A percentile compares a stretch with the other conserved stretches of the same genome.
Evolutionary conservation across 2,888 invertebrate genomes (phyloP).

Genomic region (Petrolisthes cinctipes): DNA sequence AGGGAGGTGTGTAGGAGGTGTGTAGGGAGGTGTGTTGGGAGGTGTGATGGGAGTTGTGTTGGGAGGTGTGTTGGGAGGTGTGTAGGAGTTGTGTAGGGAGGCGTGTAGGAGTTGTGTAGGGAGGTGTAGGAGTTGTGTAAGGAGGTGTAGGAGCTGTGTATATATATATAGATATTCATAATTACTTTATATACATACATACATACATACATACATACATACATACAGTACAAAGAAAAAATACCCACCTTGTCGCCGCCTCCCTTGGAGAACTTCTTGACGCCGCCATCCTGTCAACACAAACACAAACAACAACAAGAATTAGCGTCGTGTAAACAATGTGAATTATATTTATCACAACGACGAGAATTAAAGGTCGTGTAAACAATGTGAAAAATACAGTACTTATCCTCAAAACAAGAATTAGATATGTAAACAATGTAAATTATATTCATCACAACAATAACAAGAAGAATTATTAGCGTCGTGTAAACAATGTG

Average conservation of each 20-base stretch:
- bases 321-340: too few relatives aligned
- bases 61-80: not conserved
- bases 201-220: not conserved
- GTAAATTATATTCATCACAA: too few relatives aligned
- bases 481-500: too few relatives aligned
- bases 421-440: too few relatives aligned
- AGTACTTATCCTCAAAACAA: too few relatives aligned
- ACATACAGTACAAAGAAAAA: not conserved
- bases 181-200: too few relatives aligned
- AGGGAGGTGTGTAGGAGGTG: too few relatives aligned
- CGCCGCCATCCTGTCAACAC: slow-evolving; percentile 52
- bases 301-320: not conserved
- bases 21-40: not conserved
- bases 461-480: too few relatives aligned
- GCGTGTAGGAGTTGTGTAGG: not conserved
- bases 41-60: not conserved
- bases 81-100: not conserved
- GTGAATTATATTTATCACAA: too few relatives aligned
- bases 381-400: too few relatives aligned
- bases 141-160: slow-evolving; percentile 4
- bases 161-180: not conserved
- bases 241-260: slow-evolving; percentile 62
- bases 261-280: slow-evolving; percentile 57
- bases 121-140: too few relatives aligned
- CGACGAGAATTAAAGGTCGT: too few relatives aligned